Evolutionary conservation across 2,797 vertebrate species (phyloP), one percentile per base, ranked within the genome.

Genomic region (Phalanger gymnotis): DNA sequence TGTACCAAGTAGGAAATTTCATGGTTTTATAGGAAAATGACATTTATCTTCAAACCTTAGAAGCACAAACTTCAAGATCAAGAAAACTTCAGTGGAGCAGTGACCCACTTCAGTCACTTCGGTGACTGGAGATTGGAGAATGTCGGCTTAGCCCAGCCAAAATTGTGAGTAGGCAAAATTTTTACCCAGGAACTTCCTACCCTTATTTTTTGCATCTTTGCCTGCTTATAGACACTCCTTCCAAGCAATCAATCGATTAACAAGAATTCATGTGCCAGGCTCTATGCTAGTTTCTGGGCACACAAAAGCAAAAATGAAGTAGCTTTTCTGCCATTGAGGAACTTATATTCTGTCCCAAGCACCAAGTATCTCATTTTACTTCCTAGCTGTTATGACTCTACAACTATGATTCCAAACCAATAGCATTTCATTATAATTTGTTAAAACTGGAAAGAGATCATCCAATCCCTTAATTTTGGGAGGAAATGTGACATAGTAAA

Each of bases 11-110:
- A 94, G 52, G 89, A 96, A 66, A 53, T 94, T 93, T 90, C 12
- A 13, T 87, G 55, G 53, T 66, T 47, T 51, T 54, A 5, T 27
- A 55, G 61, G 54, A 89, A 96, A 95, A 93, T 66, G 53, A 94
- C 93, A 93, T 95, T 53, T 56, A 25, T 93, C 91, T 94, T 94
- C 92, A 96, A 90, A 90, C 40, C 10, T 34, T 27, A 87, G 22
- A 51, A 51, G 40, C 40, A 81, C 22, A 81, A 47, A 47, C 73
- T 81, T 40, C n/a, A 10, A 47, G 66, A 5, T 73, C n/a, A 73
- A 73, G 73, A 81, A 81, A 47, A 81, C 9, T 47, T 47, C 22
- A 47, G 19, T 47, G 19, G 2, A 0, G 25, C n/a, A 81, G 1
- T 5, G 5, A n/a, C 19, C 5, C n/a, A 40, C n/a, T n/a, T n/a